phyloP scores from a whole-genome alignment of 1,140 invertebrate genomes.

The Ditylenchus dipsaci region DNA sequence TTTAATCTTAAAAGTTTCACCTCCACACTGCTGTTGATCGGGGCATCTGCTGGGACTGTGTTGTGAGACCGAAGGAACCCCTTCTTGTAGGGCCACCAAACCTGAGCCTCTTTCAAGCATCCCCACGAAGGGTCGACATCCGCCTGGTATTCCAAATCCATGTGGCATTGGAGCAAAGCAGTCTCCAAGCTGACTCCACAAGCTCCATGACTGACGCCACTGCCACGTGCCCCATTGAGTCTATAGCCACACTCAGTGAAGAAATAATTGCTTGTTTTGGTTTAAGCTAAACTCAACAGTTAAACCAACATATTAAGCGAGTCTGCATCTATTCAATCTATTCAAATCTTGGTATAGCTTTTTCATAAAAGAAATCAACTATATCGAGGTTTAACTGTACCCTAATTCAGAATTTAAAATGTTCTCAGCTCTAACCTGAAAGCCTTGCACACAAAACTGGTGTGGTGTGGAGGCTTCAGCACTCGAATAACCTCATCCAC shows the following conservation, averaged over 20 bases:
- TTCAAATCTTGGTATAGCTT: too few species aligned
- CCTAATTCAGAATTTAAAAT: not conserved
- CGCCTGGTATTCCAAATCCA: conserved; percentile 14
- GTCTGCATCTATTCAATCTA: too few species aligned
- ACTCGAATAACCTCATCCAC: conserved; percentile 8
- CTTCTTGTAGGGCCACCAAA: conserved; percentile 12
- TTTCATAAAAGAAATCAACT: too few species aligned
- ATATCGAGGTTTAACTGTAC: too few species aligned
- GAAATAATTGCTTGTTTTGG: conserved; percentile 10
- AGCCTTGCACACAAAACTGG: conserved; percentile 31
- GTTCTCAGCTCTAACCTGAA: conserved; percentile 2
- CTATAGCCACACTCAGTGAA: conserved; percentile 31
- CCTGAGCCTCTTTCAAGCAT: not conserved
- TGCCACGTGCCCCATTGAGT: conserved; percentile 24
- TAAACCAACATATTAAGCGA: too few species aligned
- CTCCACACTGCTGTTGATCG: not conserved
- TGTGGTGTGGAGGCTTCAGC: conserved; percentile 24
- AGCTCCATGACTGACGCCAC: conserved; percentile 6
- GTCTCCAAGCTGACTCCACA: conserved; percentile 23
- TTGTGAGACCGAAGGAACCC: conserved; percentile 11
- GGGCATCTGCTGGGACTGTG: not conserved
- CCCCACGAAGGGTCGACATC: conserved; percentile 9
- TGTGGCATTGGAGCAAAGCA: conserved; percentile 9
- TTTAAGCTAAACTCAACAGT: not conserved
- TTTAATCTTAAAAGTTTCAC: not conserved